Evolutionary conservation across 2,113 vertebrate species (phyloP).

Genomic region (Bolborhynchus lineola): DNA sequence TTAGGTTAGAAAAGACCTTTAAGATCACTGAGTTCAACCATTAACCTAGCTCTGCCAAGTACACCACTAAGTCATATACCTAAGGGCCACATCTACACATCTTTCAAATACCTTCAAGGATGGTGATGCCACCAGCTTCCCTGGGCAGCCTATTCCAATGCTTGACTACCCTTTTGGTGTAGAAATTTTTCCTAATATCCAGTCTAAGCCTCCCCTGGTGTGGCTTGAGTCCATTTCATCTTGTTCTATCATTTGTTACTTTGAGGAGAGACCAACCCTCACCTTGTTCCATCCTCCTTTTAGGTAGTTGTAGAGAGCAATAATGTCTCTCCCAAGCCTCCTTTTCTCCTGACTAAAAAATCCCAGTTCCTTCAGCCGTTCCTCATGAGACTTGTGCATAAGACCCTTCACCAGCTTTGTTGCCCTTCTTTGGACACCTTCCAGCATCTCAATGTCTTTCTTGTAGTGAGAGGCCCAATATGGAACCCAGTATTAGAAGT

Average conservation of each 20-base stretch:
- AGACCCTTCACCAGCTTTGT: accelerated
- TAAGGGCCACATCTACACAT: accelerated
- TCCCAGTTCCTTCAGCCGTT: not conserved
- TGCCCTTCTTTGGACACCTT: not conserved
- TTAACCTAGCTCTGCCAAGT: not conserved
- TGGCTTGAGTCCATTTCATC: not conserved
- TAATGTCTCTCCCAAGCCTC: not conserved
- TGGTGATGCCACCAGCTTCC: not conserved
- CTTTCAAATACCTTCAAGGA: not conserved
- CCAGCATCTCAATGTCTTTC: not conserved
- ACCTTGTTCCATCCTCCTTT: not conserved
- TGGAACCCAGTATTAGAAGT: not conserved
- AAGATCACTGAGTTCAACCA: not conserved
- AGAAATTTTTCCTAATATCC: not conserved
- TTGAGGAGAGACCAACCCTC: not conserved
- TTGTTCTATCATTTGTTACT: not conserved
- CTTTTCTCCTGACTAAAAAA: not conserved
- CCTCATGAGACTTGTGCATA: not conserved
- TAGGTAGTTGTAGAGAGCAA: not conserved
- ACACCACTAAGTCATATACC: not conserved
- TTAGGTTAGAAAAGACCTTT: not conserved
- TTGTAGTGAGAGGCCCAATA: not conserved
- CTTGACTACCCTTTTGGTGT: not conserved
- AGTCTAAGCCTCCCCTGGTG: not conserved
- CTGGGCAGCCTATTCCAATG: not conserved